Conservation (phyloP, 2,888 invertebrate species). For the Diarsia mendica region DNA sequence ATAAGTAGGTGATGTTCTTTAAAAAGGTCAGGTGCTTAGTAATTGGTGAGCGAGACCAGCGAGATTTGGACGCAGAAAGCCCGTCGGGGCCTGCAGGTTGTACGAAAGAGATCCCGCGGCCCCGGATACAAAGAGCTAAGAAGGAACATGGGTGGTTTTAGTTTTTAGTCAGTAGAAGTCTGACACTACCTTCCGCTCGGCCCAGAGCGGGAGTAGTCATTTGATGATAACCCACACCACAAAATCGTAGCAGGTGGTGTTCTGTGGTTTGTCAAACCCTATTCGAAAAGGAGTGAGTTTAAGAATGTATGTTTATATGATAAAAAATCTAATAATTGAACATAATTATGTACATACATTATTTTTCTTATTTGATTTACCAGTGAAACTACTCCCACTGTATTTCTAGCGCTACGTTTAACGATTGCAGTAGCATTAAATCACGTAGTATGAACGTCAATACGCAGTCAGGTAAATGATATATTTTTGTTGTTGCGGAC, state of each 20-base stretch:
- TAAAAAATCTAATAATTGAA: not conserved
- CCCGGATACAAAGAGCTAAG: too few species aligned
- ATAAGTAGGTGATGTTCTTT: not conserved
- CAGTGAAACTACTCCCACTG: not conserved
- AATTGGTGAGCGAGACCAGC: not conserved
- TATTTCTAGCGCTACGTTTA: not conserved
- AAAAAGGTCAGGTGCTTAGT: not conserved
- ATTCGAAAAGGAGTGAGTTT: too few species aligned
- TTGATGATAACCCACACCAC: too few species aligned
- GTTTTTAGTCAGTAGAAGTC: too few species aligned
- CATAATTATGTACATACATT: not conserved
- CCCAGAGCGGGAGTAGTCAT: too few species aligned
- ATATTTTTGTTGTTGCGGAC: not conserved
- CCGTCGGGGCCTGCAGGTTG: too few species aligned
- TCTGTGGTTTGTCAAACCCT: not conserved
- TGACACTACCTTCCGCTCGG: too few species aligned
- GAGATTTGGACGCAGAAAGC: too few species aligned
- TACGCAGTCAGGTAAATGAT: not conserved
- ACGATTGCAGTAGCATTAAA: not conserved
- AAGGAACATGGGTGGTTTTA: too few species aligned
- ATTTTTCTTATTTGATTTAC: not conserved
- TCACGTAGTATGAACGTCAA: not conserved
- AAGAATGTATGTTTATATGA: not conserved
- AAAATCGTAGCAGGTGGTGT: not conserved
- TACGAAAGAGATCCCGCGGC: too few species aligned